Percentiles rank a stretch among this genome's conserved stretches.
phyloP scores from a whole-genome alignment of 2,888 invertebrate genomes.

The Microdon myrmicae region DNA sequence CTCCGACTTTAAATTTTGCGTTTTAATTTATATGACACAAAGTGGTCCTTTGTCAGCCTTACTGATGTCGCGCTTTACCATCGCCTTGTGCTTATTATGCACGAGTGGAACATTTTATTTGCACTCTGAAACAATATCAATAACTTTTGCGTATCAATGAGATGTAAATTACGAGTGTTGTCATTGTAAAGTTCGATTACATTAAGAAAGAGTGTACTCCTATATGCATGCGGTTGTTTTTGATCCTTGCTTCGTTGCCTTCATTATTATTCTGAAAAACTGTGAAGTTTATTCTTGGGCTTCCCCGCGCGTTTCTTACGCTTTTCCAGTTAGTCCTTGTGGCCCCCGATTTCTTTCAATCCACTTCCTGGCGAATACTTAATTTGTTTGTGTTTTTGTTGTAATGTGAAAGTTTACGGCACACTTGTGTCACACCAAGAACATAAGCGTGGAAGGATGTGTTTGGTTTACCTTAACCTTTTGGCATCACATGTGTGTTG shows the following conservation, averaged over 20 bases:
- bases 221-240: constrained; percentile 6
- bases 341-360: too few species aligned
- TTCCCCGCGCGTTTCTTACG: too few species aligned
- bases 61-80: too few species aligned
- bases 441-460: constrained; percentile 1
- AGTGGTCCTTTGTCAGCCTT: too few species aligned
- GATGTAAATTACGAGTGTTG: constrained; percentile 29
- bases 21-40: too few species aligned
- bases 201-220: too few species aligned
- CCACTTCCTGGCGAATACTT: constrained; percentile 20
- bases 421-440: constrained; percentile 18
- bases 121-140: constrained; percentile 27
- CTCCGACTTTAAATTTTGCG: too few species aligned
- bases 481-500: constrained; percentile 2
- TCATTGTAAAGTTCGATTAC: constrained; percentile 30
- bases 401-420: constrained; percentile 36
- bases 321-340: too few species aligned
- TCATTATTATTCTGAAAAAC: constrained; percentile 33
- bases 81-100: too few species aligned
- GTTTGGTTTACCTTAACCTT: constrained; percentile 1
- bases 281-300: too few species aligned
- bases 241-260: constrained; percentile 21
- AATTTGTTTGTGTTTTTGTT: constrained; percentile 34
- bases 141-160: constrained; percentile 39
- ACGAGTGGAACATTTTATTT: constrained; percentile 23